phyloP scores from a whole-genome alignment of 2,113 vertebrate genomes.

The Carettochelys insculpta region DNA sequence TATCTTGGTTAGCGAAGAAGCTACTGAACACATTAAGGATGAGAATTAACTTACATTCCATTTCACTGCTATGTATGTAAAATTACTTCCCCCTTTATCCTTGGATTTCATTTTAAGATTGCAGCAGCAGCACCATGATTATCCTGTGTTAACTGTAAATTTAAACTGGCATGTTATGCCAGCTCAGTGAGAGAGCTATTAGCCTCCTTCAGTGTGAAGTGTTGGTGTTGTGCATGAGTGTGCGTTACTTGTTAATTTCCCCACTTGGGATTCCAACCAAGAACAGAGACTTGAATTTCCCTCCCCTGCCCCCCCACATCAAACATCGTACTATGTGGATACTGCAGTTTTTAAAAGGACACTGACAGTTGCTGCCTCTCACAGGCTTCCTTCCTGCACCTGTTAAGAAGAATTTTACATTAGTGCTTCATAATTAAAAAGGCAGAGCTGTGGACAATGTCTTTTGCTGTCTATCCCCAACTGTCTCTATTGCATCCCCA shows the following conservation, averaged over 20 bases:
- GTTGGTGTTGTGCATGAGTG: neutral
- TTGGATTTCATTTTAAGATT: neutral
- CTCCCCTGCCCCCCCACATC: neutral
- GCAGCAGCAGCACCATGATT: neutral
- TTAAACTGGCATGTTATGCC: neutral
- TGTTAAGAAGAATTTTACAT: slow-evolving; percentile 11
- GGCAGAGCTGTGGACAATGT: slow-evolving; percentile 7
- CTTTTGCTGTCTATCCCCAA: neutral
- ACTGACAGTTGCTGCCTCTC: slow-evolving; percentile 19
- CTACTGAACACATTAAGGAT: neutral
- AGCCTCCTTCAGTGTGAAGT: neutral
- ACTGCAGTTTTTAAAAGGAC: slow-evolving; percentile 18
- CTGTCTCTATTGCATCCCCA: neutral
- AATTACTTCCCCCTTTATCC: neutral
- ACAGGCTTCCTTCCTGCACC: slow-evolving; percentile 7
- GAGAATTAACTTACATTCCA: neutral
- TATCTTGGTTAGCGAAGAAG: neutral
- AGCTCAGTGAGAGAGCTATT: neutral
- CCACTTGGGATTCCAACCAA: neutral
- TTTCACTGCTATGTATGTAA: neutral
- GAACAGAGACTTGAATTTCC: slow-evolving; percentile 26
- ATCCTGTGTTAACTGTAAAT: neutral
- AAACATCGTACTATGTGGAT: neutral
- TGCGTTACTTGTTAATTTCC: neutral
- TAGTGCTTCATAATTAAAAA: slow-evolving; percentile 36